Evolutionary conservation across 2,797 vertebrate species (phyloP).

Genomic region (Tolypeutes matacus): DNA sequence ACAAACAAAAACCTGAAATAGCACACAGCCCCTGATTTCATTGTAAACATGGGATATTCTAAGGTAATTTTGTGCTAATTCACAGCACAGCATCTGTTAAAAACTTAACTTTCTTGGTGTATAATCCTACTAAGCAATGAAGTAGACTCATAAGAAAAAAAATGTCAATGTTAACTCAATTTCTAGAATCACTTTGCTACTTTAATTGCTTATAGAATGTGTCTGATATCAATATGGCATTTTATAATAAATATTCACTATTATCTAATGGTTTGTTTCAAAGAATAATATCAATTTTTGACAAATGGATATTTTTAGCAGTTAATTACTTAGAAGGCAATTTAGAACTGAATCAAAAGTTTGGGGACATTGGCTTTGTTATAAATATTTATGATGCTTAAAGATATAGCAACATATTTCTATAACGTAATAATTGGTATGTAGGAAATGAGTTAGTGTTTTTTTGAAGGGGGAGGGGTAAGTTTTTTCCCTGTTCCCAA

Average conservation of each 20-base stretch:
- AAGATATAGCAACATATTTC: slow-evolving; percentile 68
- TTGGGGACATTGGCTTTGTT: slow-evolving; percentile 75
- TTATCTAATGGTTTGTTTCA: slow-evolving; percentile 80
- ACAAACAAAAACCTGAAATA: not conserved
- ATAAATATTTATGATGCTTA: slow-evolving; percentile 85
- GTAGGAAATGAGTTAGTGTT: slow-evolving; percentile 31
- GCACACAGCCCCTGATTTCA: not conserved
- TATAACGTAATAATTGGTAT: slow-evolving; percentile 28
- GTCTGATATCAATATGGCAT: slow-evolving; percentile 60
- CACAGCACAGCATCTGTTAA: slow-evolving; percentile 23
- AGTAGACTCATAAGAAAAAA: slow-evolving; percentile 34
- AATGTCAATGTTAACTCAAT: slow-evolving; percentile 52
- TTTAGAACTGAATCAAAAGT: slow-evolving; percentile 79
- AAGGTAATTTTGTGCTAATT: slow-evolving; percentile 24
- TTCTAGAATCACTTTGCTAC: slow-evolving; percentile 30
- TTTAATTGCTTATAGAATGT: slow-evolving; percentile 56
- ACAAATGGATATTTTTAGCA: slow-evolving; percentile 81
- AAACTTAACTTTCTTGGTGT: slow-evolving; percentile 23
- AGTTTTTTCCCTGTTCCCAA: slow-evolving; percentile 4
- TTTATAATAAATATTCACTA: slow-evolving; percentile 72
- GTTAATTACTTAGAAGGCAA: slow-evolving; percentile 81
- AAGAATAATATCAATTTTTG: slow-evolving; percentile 79
- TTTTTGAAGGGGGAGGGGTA: not conserved
- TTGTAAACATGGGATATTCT: not conserved
- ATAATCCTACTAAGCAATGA: slow-evolving; percentile 15